Evolutionary conservation across 2,113 vertebrate genomes (phyloP), one percentile per base, ranked within the genome.

Genomic region (Jaculus jaculus): DNA sequence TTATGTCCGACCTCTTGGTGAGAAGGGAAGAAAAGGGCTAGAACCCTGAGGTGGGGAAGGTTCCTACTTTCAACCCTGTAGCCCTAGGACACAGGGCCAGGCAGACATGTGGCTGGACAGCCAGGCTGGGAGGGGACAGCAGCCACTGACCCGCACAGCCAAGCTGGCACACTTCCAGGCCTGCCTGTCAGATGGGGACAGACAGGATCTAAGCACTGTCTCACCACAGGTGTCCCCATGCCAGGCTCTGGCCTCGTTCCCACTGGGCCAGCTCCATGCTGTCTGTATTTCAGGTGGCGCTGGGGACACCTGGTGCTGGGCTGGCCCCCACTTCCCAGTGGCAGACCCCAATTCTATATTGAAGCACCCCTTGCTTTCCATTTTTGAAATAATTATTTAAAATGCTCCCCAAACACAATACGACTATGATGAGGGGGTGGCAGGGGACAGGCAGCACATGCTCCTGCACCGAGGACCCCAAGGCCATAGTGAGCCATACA

Each of bases 1-100:
- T 93, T 66, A 32, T 23, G 77, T 78, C 93, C 37, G 90, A 97
- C 96, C 90, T 97, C 97, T 96, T 90, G 96, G 97, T 83, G 90
- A 95, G 95, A 95, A 92, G 89, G 90, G 61, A 65, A 60, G 61
- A 18, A 61, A 66, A 23, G 84, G 72, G 68, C 3, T 69, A 20
- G 91, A 95, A 95, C 97, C 97, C 95, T 94, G 97, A 97, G 97
- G 98, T 95, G 97, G 94, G 95, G 74, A 93, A 51, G 92, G 95
- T 79, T 96, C 93, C 90, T 61, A 7, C 83, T 63, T 92, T 73
- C 87, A 82, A 60, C 94, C 89, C 96, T 51, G 96, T 20, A 39
- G 93, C 86, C 89, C 84, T 9, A 0, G 16, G 39, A 16, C 7
- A 37, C 1, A 0, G 0, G 63, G 73, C 79, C 83, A 69, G 80